Evolutionary conservation across 2,113 vertebrate genomes (phyloP), one percentile per base, ranked within the genome.

Genomic region (Periophthalmus modestus): DNA sequence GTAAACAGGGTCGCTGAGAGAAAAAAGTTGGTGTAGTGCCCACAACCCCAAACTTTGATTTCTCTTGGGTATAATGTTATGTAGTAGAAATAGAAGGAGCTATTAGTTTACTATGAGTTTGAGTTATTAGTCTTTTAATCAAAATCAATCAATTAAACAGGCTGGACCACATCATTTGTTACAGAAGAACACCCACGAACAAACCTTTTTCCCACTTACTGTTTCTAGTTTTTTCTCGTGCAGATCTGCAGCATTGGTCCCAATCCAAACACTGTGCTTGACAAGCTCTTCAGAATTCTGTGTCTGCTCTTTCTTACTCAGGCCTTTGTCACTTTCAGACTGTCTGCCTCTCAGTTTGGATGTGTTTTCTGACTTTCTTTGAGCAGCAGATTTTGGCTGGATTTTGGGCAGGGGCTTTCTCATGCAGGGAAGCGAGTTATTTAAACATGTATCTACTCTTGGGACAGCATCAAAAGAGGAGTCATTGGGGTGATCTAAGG

Each of bases 201-300:
- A 43, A 7, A n/a, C 19, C 2, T 55, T 55, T 55, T 55, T 28
- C 24, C 5, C 23, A 59, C 80, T 84, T 71, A 94, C 90, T 93
- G 92, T 79, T 61, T 78, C 57, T 72, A 95, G 19, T 74, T 92
- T 95, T 21, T 21, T 82, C 72, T 94, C 89, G 14, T 91, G 89
- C 1, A n/a, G 2, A 39, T 73, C 19, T 7, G 77, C 87, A 18
- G 83, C 80, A 71, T 87, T 74, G 16, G 24, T 81, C 28, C 83
- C 86, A 0, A 69, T 74, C 63, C 73, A 68, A 15, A 87, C 59
- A 16, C 93, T 81, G 9, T 84, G 73, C 19, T 87, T 92, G 48
- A 34, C 73, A 14, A 88, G 1, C 0, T 91, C 76, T 1, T 79
- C 66, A 7, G 93, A 90, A 15, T 67, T 86, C 13, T 61, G 82